Evolutionary conservation across 2,888 invertebrate genomes (phyloP).

Genomic region (Lamellibrachia columna): DNA sequence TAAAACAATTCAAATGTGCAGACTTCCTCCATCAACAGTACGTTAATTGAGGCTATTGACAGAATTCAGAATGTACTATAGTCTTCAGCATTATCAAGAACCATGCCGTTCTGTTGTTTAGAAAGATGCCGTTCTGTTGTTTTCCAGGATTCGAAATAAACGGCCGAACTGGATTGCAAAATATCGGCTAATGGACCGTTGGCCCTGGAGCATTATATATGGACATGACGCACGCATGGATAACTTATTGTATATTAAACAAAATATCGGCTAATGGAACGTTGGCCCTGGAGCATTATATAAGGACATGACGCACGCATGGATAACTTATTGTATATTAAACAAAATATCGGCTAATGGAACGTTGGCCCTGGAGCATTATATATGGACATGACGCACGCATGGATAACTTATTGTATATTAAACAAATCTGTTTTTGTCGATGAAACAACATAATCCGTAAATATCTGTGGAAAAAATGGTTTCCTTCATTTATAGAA

Average conservation of each 20-base stretch:
- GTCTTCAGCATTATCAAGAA: not conserved
- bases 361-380: not conserved
- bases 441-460: not conserved
- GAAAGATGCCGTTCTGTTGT: not conserved
- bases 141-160: not conserved
- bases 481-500: not conserved
- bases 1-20: too few species aligned
- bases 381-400: constrained; percentile 11
- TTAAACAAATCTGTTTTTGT: not conserved
- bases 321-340: not conserved
- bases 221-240: not conserved
- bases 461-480: not conserved
- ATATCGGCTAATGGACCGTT: not conserved
- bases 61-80: not conserved
- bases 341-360: not conserved
- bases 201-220: not conserved
- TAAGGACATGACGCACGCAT: constrained; percentile 1
- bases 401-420: not conserved
- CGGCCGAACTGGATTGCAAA: not conserved
- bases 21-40: too few species aligned
- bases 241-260: not conserved
- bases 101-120: not conserved
- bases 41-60: too few species aligned
- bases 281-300: not conserved
- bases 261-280: not conserved